These are phyloP conservation scores for Cephus pygmeus DNA, from an alignment of 2,888 invertebrate species.

Conservation along the genomic window DNA sequence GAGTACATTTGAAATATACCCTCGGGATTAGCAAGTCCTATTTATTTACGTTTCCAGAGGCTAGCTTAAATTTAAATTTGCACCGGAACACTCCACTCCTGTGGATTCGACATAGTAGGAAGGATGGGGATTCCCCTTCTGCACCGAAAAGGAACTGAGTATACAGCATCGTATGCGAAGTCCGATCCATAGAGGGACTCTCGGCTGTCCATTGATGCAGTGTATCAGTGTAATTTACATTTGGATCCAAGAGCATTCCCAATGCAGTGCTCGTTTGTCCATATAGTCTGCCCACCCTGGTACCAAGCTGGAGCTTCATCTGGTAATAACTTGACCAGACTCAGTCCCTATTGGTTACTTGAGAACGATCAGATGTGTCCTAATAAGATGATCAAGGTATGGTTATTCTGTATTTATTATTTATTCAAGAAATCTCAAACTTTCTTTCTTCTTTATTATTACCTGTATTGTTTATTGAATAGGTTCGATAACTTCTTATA, in stretches of 20 bases:
- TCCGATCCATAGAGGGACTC: neutral
- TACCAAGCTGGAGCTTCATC: neutral
- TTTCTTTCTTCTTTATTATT: neutral
- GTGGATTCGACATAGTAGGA: neutral
- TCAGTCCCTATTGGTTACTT: neutral
- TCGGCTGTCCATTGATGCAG: neutral
- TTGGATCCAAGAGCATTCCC: neutral
- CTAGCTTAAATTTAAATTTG: slow-evolving; percentile 27
- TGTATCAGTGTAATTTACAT: neutral
- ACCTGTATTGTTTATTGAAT: neutral
- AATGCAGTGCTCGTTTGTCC: neutral
- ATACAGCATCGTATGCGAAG: neutral
- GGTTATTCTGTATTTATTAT: neutral
- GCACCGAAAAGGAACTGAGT: neutral
- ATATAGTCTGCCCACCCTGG: neutral
- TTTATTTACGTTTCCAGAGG: slow-evolving; percentile 25
- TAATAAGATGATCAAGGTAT: neutral
- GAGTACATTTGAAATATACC: slow-evolving; percentile 21
- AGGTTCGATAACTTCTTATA: neutral
- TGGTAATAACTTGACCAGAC: neutral
- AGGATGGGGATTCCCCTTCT: neutral
- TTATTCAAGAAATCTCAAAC: neutral
- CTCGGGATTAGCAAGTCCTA: slow-evolving; percentile 39
- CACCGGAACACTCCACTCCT: neutral
- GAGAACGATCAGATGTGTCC: neutral